Percentiles rank a stretch among this genome's conserved stretches.
Evolutionary conservation across 2,113 vertebrate species (phyloP).

Genomic region (Rutilus rutilus): DNA sequence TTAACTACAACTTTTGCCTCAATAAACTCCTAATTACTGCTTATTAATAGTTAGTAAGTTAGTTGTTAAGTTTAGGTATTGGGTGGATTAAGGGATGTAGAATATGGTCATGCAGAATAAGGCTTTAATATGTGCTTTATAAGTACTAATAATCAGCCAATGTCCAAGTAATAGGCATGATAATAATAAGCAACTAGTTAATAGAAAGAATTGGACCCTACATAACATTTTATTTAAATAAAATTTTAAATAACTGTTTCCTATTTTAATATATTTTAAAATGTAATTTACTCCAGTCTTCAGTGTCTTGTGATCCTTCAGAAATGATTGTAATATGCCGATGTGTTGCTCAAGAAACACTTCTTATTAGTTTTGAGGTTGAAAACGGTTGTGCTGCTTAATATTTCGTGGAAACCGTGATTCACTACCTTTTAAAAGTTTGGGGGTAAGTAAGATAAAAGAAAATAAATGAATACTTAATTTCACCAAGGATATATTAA

Average conservation of each 20-base stretch:
- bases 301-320: neutral
- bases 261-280: neutral
- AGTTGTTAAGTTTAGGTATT: too few species aligned
- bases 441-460: neutral
- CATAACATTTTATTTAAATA: too few species aligned
- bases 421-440: neutral
- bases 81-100: too few species aligned
- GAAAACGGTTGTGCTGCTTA: neutral
- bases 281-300: neutral
- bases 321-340: neutral
- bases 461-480: neutral
- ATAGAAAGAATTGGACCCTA: too few species aligned
- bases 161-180: too few species aligned
- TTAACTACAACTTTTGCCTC: too few species aligned
- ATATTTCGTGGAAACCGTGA: neutral
- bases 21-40: too few species aligned
- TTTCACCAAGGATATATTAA: neutral
- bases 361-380: neutral
- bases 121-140: too few species aligned
- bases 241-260: neutral
- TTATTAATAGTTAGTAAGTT: too few species aligned
- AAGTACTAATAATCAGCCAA: too few species aligned
- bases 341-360: neutral
- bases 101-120: too few species aligned
- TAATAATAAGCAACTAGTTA: too few species aligned